Evolutionary conservation across 2,888 invertebrate species (phyloP), one percentile per base, ranked within the genome.

Genomic region (Sinelater perroti): DNA sequence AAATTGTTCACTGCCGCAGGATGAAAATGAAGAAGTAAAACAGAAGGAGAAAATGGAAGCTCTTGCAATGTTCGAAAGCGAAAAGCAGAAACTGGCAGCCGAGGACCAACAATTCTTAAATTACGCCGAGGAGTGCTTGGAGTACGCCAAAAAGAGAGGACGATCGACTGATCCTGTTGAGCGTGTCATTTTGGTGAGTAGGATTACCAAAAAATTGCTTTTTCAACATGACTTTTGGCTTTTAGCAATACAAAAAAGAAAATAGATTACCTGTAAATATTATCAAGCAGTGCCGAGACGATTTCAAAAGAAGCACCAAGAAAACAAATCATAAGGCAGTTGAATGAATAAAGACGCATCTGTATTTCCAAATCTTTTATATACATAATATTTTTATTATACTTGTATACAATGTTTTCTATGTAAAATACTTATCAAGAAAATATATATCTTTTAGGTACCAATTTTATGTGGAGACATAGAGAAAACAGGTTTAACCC

Each of bases 81-180:
- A 77, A 0, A 67, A 76, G 16, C 74, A 76, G 62, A 64, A 67
- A 55, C 76, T 78, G 64, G 68, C 79, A 40, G 75, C 81, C 1
- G 82, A 80, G 0, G 84, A 85, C 71, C 76, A 79, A 63, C 76
- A 78, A 68, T 80, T 84, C 72, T 78, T 85, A 46, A 70, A 76
- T 7, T 82, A 83, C 72, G 85, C 82, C 1, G 72, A 73, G 28
- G 73, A 73, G 60, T 77, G 85, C 33, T 53, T 82, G 21, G 70
- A 76, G 18, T 80, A 83, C 65, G 83, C 83, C 2, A 69, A 72
- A 42, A 68, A 63, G 0, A 70, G 75, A 52, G 78, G 71, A 2
- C 73, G 84, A 5, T 80, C 81, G 0, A 76, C 74, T 3, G 66
- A 71, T 54, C 78, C 84, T 8, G 75, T 85, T 53, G 77, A 75